Conservation (phyloP, 2,888 invertebrate genomes). For the Campoplex capitator region DNA sequence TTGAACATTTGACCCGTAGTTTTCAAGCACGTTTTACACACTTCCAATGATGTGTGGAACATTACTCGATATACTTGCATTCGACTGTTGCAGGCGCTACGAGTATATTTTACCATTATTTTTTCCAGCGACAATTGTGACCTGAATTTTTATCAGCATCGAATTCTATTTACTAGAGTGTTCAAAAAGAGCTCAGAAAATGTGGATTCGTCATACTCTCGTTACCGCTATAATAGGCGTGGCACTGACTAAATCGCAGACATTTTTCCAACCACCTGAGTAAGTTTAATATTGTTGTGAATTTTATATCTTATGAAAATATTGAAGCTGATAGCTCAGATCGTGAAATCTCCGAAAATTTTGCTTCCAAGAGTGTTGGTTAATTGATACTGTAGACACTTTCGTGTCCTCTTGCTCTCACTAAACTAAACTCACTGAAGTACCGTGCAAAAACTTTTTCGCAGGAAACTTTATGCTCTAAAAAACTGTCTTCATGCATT, state of each 20-base stretch:
- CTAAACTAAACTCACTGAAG: not conserved
- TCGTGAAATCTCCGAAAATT: not conserved
- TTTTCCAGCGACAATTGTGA: not conserved
- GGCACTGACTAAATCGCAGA: constrained; percentile 13
- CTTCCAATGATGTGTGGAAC: not conserved
- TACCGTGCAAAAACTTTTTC: not conserved
- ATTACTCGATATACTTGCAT: not conserved
- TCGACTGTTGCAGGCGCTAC: not conserved
- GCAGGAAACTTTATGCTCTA: not conserved
- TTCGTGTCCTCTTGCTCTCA: not conserved
- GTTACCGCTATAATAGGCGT: constrained; percentile 35
- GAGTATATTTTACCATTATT: not conserved
- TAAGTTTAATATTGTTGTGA: not conserved
- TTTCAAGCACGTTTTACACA: not conserved
- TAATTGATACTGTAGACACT: not conserved
- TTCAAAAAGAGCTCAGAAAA: not conserved
- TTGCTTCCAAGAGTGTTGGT: not conserved
- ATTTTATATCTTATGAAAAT: not conserved
- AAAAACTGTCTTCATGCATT: not conserved
- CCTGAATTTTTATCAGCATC: not conserved
- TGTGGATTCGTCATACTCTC: constrained; percentile 37
- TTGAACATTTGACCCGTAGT: not conserved
- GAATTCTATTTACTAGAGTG: not conserved
- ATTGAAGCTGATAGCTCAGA: not conserved
- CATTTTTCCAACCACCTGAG: not conserved